Conservation (phyloP, 2,888 invertebrate genomes). For the Oligia fasciuncula region DNA sequence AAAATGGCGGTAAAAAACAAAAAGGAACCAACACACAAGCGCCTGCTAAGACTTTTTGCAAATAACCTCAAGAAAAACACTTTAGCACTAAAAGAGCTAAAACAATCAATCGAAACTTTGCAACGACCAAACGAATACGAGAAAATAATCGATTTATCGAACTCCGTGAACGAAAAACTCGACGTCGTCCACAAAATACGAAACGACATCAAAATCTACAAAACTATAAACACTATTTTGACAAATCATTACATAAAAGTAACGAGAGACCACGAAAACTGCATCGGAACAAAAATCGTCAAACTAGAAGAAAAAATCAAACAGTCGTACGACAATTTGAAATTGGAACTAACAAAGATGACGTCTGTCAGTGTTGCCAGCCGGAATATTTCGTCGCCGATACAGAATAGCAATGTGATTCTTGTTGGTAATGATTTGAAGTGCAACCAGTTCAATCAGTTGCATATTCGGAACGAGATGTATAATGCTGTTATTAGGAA, state of each 20-base stretch:
- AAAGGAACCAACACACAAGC: constrained; percentile 73
- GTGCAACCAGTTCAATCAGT: constrained; percentile 78
- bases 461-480: constrained; percentile 81
- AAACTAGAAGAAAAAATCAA: constrained; percentile 81
- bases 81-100: constrained; percentile 80
- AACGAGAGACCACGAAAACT: constrained; percentile 82
- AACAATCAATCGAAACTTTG: constrained; percentile 77
- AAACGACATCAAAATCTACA: constrained; percentile 87
- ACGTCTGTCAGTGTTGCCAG: constrained; percentile 75
- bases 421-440: constrained; percentile 82
- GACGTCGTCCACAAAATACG: constrained; percentile 84
- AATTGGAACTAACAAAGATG: constrained; percentile 77
- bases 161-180: constrained; percentile 85
- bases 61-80: constrained; percentile 83
- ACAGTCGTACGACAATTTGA: constrained; percentile 81
- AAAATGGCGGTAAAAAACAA: constrained; percentile 76
- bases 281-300: constrained; percentile 80
- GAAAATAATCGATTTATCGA: constrained; percentile 80
- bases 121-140: constrained; percentile 74
- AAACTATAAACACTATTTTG: constrained; percentile 86
- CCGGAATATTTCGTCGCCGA: constrained; percentile 75
- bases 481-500: constrained; percentile 85
- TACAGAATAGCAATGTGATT: constrained; percentile 82
- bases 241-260: constrained; percentile 86
- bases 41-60: constrained; percentile 78